phyloP scores from a whole-genome alignment of 2,113 vertebrate genomes.

The Cynopterus brachyotis region DNA sequence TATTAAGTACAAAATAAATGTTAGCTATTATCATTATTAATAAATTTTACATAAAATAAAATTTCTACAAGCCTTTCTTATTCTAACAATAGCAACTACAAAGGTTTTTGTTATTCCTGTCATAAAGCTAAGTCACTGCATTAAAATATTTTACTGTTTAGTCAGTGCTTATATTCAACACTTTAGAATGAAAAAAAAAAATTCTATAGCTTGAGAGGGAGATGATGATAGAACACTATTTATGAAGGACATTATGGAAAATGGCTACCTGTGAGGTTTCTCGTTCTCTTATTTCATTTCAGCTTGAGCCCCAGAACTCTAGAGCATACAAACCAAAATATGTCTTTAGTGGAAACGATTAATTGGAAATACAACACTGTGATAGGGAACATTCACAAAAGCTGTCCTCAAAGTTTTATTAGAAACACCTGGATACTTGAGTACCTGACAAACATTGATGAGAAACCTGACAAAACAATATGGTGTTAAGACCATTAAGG shows the following conservation, averaged over 20 bases:
- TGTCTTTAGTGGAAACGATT: constrained; percentile 9
- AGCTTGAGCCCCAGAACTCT: not conserved
- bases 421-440: constrained; percentile 12
- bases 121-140: not conserved
- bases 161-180: not conserved
- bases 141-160: constrained; percentile 43
- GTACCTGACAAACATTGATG: not conserved
- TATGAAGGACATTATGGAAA: not conserved
- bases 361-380: constrained; percentile 31
- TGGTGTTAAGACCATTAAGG: not conserved
- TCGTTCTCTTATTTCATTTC: not conserved
- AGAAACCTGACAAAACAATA: constrained; percentile 24
- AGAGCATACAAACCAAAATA: constrained; percentile 18
- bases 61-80: not conserved
- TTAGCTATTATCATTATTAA: not conserved
- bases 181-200: constrained; percentile 14
- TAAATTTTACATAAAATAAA: not conserved
- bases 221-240: not conserved
- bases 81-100: not conserved
- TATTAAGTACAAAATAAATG: not conserved
- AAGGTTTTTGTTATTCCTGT: not conserved
- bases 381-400: not conserved
- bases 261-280: not conserved
- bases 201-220: not conserved
- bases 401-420: not conserved